Conservation (phyloP, 2,888 invertebrate species). For the Trimorus sp. region DNA sequence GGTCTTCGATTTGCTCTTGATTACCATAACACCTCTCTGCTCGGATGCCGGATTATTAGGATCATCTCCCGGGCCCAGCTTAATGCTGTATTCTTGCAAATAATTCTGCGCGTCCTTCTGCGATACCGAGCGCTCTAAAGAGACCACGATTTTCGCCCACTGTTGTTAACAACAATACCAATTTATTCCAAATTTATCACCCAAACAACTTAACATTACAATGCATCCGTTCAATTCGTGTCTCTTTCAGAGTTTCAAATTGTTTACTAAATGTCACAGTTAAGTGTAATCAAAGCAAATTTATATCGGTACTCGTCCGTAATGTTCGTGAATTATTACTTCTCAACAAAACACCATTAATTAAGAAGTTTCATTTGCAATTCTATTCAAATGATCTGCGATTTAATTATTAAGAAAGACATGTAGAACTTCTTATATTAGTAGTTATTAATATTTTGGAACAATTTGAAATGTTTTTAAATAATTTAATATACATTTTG, state of each 20-base stretch:
- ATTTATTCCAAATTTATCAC: conserved; percentile 36
- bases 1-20: conserved; percentile 98
- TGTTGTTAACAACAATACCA: conserved; percentile 77
- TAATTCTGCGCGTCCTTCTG: conserved; percentile 95
- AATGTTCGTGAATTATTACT: no score
- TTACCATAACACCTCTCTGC: conserved; percentile 97
- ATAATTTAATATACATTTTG: no score
- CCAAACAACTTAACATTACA: conserved; percentile 11
- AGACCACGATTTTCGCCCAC: conserved; percentile 99
- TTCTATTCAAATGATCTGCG: no score
- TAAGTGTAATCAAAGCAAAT: background rate
- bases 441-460: no score
- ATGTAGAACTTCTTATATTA: no score
- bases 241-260: conserved; percentile 10
- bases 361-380: no score
- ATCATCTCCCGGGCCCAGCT: conserved; percentile 90
- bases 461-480: no score
- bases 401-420: no score
- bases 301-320: background rate
- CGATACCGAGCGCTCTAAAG: conserved; percentile 95
- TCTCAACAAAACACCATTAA: no score
- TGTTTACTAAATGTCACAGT: conserved; percentile 6
- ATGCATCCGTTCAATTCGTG: background rate
- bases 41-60: conserved; percentile 89
- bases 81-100: conserved; percentile 97